Base-by-base conservation (phyloP, 2,888 invertebrate species). In the Nomada ferruginata region DNA sequence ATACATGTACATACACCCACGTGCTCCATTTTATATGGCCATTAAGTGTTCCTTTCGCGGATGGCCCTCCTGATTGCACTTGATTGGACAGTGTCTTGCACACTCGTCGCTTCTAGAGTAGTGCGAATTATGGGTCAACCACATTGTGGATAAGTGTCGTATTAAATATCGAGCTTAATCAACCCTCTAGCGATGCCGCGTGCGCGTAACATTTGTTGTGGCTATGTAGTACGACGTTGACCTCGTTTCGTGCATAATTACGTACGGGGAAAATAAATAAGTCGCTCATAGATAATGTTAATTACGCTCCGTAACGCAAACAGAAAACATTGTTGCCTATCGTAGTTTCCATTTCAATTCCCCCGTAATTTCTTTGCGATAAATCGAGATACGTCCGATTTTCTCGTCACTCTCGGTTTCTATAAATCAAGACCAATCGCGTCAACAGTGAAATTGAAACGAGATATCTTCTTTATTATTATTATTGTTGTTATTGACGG, bases 31-130 rank as follows among this genome's bases (percentile, higher is more conserved):
- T 89, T 85, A 71, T 84, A 78, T 78, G 83, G 69, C 86, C 85
- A 85, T 91, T 89, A 87, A 88, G 82, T 65, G 69, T 79, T 84
- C 79, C 85, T 89, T 89, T 82, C 82, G 86, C 79, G 87, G 85
- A 88, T 84, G 88, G 72, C 61, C 85, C 89, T 83, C 68, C 83
- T 88, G 85, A 89, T 90, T 88, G 72, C 55, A 66, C 75, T 85
- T 82, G 89, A 90, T 89, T 88, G 84, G 81, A 76, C 81, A 78
- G 83, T 85, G 84, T 85, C 85, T 87, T 82, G 75, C 66, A 61
- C 76, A 29, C 81, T 59, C 42, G 60, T 65, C 78, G 50, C 50
- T 57, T 47, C 53, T 42, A 63, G 65, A 29, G 61, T 60, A 61
- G 53, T 29, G 59, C 55, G 63, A 80, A 78, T 85, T 81, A 84